Conservation (phyloP, 2,797 vertebrate genomes). For the Echiichthys vipera region DNA sequence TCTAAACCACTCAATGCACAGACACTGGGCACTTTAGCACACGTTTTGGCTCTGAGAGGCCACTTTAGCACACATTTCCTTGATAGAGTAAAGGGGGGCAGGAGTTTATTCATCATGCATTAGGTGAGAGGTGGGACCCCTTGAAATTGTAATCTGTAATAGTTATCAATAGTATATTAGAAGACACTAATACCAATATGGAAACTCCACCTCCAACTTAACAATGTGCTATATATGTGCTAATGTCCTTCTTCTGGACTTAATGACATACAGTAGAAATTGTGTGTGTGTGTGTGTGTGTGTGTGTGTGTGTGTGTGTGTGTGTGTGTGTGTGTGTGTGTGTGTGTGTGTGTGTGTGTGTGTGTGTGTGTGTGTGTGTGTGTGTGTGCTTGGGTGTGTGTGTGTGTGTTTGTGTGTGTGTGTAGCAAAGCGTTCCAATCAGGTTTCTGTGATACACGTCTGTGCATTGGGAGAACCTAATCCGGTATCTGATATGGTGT, state of each 20-base stretch:
- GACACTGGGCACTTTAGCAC: too few relatives aligned
- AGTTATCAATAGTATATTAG: constrained; percentile 6
- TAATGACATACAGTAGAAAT: not conserved
- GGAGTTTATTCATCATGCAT: not conserved
- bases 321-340: constrained; percentile 9
- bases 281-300: not conserved
- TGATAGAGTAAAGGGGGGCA: not conserved
- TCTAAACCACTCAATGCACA: too few relatives aligned
- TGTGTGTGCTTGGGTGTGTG: too few relatives aligned
- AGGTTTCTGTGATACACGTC: constrained; percentile 68
- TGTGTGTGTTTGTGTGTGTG: constrained; percentile 4
- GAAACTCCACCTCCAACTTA: not conserved
- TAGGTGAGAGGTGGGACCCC: not conserved
- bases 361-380: not conserved
- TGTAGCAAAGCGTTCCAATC: constrained; percentile 21
- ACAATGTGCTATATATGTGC: not conserved
- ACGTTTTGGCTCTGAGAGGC: too few relatives aligned
- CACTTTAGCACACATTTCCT: too few relatives aligned
- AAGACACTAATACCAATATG: not conserved
- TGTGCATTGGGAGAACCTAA: constrained; percentile 59
- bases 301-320: not conserved
- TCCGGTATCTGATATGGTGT: constrained; percentile 61
- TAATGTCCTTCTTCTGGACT: not conserved
- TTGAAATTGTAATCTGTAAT: not conserved
- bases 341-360: constrained; percentile 4